phyloP scores from a whole-genome alignment of 2,113 vertebrate genomes.

The Leptobrachium leishanense region DNA sequence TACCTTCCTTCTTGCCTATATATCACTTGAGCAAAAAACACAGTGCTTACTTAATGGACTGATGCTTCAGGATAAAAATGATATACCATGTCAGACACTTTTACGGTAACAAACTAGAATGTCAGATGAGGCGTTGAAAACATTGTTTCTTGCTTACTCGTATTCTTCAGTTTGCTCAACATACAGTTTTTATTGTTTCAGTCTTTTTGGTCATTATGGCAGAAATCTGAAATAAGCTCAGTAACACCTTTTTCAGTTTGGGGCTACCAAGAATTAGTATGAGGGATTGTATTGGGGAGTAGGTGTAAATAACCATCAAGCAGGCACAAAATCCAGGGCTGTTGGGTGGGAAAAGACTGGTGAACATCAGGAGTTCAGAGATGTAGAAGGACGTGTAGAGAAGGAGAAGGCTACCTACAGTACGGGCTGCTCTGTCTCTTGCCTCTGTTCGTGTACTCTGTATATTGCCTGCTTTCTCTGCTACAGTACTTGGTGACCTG shows the following conservation, averaged over 20 bases:
- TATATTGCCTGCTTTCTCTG: conserved; percentile 4
- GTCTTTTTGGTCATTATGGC: neutral
- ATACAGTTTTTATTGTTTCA: conserved; percentile 11
- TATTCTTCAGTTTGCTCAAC: neutral
- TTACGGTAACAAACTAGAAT: too few relatives aligned
- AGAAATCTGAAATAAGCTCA: conserved; percentile 1
- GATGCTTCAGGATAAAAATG: too few relatives aligned
- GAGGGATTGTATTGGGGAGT: conserved; percentile 29
- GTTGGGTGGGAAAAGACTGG: conserved; percentile 22
- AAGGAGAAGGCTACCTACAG: conserved; percentile 10
- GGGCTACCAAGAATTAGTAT: conserved; percentile 34
- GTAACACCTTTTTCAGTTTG: conserved; percentile 18
- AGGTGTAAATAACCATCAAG: conserved; percentile 34
- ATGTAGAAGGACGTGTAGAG: conserved; percentile 24
- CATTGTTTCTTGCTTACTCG: neutral
- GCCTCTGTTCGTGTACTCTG: conserved; percentile 3
- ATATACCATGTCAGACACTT: too few relatives aligned
- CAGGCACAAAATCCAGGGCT: conserved; percentile 35
- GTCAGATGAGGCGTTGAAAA: neutral
- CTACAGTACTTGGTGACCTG: neutral
- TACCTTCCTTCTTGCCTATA: too few relatives aligned
- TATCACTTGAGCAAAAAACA: too few relatives aligned
- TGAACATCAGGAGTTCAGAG: conserved; percentile 37
- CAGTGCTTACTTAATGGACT: too few relatives aligned
- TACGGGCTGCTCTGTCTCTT: conserved; percentile 28